Evolutionary conservation across 2,797 vertebrate species (phyloP), one percentile per base, ranked within the genome.

Genomic region (Cryptoprocta ferox): DNA sequence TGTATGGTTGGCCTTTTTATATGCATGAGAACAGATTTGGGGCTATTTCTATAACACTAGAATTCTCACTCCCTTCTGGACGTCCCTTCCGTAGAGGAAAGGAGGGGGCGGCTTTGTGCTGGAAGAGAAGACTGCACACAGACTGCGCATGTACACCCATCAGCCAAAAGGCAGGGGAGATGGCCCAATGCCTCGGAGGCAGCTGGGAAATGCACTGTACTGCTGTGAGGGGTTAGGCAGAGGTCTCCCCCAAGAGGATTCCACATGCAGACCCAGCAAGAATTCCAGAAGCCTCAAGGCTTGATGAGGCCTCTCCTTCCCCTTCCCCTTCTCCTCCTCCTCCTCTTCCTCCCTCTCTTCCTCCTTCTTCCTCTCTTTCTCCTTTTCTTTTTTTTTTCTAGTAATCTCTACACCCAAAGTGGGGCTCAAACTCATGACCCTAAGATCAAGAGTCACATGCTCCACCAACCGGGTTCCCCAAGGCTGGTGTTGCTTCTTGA

Each of bases 221-320:
- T 30, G n/a, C 88, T 71, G 10, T 13, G 13, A 53, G 63, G 32
- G 76, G 2, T 37, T 53, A 37, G 75, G 71, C 84, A 82, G 42
- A 91, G 73, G 70, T 79, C 70, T 90, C 12, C 1, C 28, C 50
- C 26, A 86, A 73, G 45, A 59, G 16, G 16, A 93, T 85, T 53
- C 32, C 73, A 65, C 37, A 66, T 48, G 8, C 66, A 85, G 65
- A 89, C 24, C 8, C 35, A 84, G 82, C 75, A 32, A 81, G 87
- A 80, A 19, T 88, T 89, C 78, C 37, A 75, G 94, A 95, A 96
- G 45, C 30, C 35, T 81, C 32, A 26, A n/a, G 65, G 45, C 48
- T 28, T 59, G 56, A 59, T 59, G 56, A 24, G 21, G 56, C 8
- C 56, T 59, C 56, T 59, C 56, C 37, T 59, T 24, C 56, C 30